Percentiles rank a stretch among this genome's conserved stretches.
These are phyloP conservation scores for Microvelia longipes DNA, from an alignment of 1,140 invertebrate species.

Conservation along the genomic window DNA sequence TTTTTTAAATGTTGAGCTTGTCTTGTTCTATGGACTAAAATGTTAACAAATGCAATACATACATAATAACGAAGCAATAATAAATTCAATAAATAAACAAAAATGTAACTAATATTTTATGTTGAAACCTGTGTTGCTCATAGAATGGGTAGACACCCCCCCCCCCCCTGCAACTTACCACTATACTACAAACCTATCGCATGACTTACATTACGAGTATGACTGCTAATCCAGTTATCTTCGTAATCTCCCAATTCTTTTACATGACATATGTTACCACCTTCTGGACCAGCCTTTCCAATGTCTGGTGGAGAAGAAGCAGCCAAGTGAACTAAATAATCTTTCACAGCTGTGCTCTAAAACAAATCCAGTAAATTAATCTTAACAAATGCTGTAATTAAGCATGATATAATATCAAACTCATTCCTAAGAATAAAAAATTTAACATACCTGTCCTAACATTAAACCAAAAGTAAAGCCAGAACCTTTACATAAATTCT, in stretches of 20 bases:
- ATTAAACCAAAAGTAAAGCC: not conserved
- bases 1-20: too few relatives aligned
- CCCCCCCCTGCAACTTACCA: not conserved
- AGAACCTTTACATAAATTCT: not conserved
- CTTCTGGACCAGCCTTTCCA: not conserved
- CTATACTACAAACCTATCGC: not conserved
- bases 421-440: not conserved
- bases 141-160: too few relatives aligned
- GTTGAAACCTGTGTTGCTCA: too few relatives aligned
- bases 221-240: not conserved
- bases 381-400: too few relatives aligned
- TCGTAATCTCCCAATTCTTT: not conserved
- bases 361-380: too few relatives aligned
- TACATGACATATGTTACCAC: not conserved
- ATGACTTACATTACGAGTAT: not conserved
- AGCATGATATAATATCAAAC: too few relatives aligned
- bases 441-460: not conserved
- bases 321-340: not conserved
- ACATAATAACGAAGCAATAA: too few relatives aligned
- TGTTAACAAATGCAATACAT: too few relatives aligned
- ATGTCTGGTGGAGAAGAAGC: not conserved
- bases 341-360: not conserved
- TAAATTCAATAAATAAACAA: too few relatives aligned
- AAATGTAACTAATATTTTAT: too few relatives aligned
- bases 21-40: too few relatives aligned